A percentile compares a stretch with the other conserved stretches of the same genome.
Conservation (phyloP, 1,140 invertebrate genomes). For the Xylocopa sonorina region DNA sequence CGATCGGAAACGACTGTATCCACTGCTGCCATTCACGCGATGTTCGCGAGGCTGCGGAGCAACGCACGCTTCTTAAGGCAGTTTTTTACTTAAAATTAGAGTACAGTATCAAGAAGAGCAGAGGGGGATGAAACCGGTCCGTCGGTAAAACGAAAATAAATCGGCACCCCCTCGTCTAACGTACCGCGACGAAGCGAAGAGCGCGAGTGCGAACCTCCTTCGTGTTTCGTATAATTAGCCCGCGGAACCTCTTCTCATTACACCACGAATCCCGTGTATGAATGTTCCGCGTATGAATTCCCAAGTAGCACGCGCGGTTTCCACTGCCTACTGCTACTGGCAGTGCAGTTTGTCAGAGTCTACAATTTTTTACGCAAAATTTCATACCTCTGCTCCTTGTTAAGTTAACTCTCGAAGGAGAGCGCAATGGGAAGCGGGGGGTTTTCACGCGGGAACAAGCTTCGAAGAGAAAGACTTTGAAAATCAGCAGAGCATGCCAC, state of each 20-base stretch:
- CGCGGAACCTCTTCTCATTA: constrained; percentile 58
- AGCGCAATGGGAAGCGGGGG: no score
- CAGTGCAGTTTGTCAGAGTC: constrained; percentile 57
- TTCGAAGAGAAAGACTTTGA: constrained; percentile 26
- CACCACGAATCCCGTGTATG: constrained; percentile 44
- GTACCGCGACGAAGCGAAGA: not conserved
- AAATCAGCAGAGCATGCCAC: not conserved
- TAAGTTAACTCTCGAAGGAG: no score
- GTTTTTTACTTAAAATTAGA: no score
- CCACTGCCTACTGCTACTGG: not conserved
- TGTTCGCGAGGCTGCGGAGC: no score
- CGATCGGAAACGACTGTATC: no score
- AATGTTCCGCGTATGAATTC: constrained; percentile 54
- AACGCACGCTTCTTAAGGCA: no score
- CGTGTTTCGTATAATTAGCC: constrained; percentile 48
- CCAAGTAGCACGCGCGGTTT: constrained; percentile 46
- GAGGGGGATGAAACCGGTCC: no score
- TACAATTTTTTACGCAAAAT: constrained; percentile 35
- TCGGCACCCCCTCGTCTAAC: not conserved
- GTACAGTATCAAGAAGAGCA: no score
- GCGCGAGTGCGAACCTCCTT: constrained; percentile 34
- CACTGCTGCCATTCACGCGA: no score
- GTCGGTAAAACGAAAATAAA: no score
- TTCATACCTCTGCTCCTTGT: not conserved
- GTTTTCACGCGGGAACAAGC: no score